Percentiles rank a stretch among this genome's conserved stretches.
Evolutionary conservation across 1,140 invertebrate genomes (phyloP).

Genomic region (Eumaeus atala): DNA sequence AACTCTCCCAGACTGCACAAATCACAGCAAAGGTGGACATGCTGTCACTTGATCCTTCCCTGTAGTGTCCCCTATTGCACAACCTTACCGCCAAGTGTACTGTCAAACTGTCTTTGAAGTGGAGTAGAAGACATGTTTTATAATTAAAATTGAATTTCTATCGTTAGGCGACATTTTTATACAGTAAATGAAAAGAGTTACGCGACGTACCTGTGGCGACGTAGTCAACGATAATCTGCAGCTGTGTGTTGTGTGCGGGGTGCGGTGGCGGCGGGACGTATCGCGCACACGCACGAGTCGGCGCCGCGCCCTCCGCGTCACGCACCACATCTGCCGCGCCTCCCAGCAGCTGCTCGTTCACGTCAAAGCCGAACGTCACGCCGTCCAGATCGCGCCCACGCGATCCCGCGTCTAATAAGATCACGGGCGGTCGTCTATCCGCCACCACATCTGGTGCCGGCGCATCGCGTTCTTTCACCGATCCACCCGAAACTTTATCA

Average conservation of each 20-base stretch:
- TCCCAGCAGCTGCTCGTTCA: constrained; percentile 78
- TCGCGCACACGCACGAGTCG: constrained; percentile 26
- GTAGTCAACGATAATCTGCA: constrained; percentile 79
- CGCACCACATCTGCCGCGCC: constrained; percentile 30
- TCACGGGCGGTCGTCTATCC: constrained; percentile 76
- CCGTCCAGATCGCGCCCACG: constrained; percentile 74
- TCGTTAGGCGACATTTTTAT: too few relatives aligned
- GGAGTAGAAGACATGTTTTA: too few relatives aligned
- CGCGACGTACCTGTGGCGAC: constrained; percentile 76
- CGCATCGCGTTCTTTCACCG: constrained; percentile 27
- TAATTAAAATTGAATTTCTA: too few relatives aligned
- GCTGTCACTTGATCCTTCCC: too few relatives aligned
- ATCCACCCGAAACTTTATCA: constrained; percentile 22
- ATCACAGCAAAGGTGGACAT: too few relatives aligned
- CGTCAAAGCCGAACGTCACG: constrained; percentile 80
- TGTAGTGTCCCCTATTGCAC: too few relatives aligned
- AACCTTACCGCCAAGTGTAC: too few relatives aligned
- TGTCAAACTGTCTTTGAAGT: too few relatives aligned
- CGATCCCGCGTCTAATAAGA: constrained; percentile 76
- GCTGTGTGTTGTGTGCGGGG: constrained; percentile 41
- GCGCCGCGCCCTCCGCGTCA: constrained; percentile 24
- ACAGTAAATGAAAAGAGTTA: too few relatives aligned
- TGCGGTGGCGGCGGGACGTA: constrained; percentile 32
- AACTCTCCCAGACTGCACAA: too few relatives aligned
- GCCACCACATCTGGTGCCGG: constrained; percentile 53